Base-by-base conservation (phyloP, 2,888 invertebrate species). In the Incurvaria masculella region DNA sequence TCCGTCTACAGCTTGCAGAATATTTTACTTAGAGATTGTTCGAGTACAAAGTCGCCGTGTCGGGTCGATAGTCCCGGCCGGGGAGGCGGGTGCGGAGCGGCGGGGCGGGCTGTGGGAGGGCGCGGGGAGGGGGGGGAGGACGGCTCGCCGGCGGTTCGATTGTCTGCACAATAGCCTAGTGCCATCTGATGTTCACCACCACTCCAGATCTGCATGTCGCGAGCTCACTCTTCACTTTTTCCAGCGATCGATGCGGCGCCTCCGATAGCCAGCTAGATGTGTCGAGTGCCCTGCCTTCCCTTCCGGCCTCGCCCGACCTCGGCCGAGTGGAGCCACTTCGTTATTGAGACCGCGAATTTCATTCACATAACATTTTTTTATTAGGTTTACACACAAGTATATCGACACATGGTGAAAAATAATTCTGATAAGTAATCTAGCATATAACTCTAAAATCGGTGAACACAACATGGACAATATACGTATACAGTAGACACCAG, bases 201-300 rank as follows among this genome's bases (percentile, higher is more conserved):
- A 74, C 78, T 76, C 72, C 75, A 78, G 78, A 78, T 78, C 78
- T 78, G 78, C 78, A 78, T 78, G 76, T 76, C 76, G 73, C 76
- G 78, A 75, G 69, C 76, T 78, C 33, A 14, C 33, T 33, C 33
- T 33, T 33, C 33, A 33, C 33, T 33, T 33, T 33, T 33, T 33
- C 33, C 33, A 33, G 33, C 23, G 33, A 33, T 33, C 33, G 33
- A 33, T 33, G 14, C 33, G 11, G 33, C 33, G 11, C 33, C 33
- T 4, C 33, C 33, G 33, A 33, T 33, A 33, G 8, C 33, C 14
- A 33, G 3, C 33, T n/a, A 33, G 33, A 33, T 33, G 14, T 33
- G 33, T 33, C 33, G 14, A 33, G 33, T 33, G 33, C 14, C 11
- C n/a, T 33, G 11, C 14, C 33, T 8, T n/a, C 33, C 4, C 33